Conservation (phyloP, 2,797 vertebrate genomes). For the Nannoperca australis region DNA sequence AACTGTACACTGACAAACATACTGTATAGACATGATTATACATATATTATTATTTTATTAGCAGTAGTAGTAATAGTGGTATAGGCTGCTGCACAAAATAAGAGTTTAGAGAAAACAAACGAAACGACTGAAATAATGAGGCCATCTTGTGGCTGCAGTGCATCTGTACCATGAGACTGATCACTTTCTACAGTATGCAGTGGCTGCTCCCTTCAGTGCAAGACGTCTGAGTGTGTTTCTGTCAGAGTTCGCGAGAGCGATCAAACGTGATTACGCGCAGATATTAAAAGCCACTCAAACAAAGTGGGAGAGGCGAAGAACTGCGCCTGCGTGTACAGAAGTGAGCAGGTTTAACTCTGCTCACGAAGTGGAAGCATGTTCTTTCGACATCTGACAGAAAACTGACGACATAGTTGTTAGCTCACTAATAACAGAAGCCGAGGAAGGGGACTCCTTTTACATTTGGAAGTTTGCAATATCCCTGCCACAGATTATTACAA, state of each 20-base stretch:
- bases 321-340: too few relatives aligned
- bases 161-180: background rate
- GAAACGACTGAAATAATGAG: background rate
- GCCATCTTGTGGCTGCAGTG: constrained; percentile 32
- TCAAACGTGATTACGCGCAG: too few relatives aligned
- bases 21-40: background rate
- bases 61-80: background rate
- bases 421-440: background rate
- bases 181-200: background rate
- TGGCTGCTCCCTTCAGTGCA: background rate
- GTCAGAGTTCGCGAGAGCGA: too few relatives aligned
- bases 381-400: too few relatives aligned
- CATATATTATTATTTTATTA: too few relatives aligned
- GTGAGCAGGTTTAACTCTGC: too few relatives aligned
- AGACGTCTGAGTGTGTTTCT: too few relatives aligned
- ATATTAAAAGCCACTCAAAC: too few relatives aligned
- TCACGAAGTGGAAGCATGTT: too few relatives aligned
- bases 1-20: background rate
- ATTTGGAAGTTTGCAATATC: background rate
- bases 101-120: background rate
- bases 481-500: background rate
- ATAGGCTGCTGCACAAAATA: background rate
- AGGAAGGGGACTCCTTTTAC: background rate
- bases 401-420: background rate
- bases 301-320: too few relatives aligned